Conservation (phyloP, 2,888 invertebrate genomes). For the Orthonychiurus folsomi region DNA sequence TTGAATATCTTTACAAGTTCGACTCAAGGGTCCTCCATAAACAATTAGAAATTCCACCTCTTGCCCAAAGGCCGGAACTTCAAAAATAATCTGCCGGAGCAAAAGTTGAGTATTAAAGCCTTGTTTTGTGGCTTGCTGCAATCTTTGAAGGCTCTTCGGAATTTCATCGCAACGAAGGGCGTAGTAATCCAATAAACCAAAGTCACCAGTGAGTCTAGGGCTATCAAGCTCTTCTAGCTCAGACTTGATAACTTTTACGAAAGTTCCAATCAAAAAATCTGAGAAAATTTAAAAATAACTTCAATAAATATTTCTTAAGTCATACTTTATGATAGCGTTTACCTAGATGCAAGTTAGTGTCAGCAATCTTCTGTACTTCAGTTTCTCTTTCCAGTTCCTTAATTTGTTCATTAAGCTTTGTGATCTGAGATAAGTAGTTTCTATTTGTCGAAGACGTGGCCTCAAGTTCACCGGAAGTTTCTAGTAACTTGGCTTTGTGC, state of each 20-base stretch:
- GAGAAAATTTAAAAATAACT: conserved; percentile 22
- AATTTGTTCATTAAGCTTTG: background rate
- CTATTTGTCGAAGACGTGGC: background rate
- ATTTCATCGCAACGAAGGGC: conserved; percentile 23
- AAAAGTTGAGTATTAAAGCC: conserved; percentile 30
- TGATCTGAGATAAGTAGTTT: background rate
- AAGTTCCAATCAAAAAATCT: conserved; percentile 45
- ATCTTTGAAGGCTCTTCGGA: conserved; percentile 13
- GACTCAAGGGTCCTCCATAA: conserved; percentile 67
- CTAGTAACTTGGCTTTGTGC: background rate
- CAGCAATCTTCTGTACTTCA: background rate
- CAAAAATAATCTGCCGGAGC: conserved; percentile 44
- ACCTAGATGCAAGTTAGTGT: background rate
- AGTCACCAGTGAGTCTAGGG: conserved; percentile 46
- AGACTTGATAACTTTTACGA: conserved; percentile 47
- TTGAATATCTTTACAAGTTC: conserved; percentile 56
- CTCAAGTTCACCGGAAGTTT: background rate
- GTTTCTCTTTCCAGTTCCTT: background rate
- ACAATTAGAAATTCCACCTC: conserved; percentile 55
- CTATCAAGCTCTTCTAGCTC: conserved; percentile 57
- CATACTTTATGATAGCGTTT: background rate
- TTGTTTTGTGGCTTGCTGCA: conserved; percentile 26
- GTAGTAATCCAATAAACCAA: conserved; percentile 41
- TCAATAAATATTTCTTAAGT: background rate
- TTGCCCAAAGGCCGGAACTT: conserved; percentile 52